Evolutionary conservation across 2,888 invertebrate genomes (phyloP).

Genomic region (Achlya flavicornis): DNA sequence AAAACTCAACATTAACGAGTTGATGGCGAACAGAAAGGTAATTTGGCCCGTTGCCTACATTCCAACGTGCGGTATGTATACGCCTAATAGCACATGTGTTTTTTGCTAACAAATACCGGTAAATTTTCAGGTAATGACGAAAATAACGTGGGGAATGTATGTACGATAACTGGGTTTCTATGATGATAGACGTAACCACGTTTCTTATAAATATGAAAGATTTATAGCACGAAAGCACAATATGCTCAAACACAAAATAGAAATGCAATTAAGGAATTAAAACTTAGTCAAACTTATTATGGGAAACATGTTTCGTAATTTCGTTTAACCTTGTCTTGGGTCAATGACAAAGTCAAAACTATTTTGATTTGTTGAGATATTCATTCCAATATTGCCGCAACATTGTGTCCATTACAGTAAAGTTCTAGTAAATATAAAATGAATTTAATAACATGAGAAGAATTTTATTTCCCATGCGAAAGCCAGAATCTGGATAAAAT

Average conservation of each 20-base stretch:
- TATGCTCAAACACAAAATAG: not conserved
- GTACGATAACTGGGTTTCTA: slow-evolving; percentile 20
- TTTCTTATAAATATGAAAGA: slow-evolving; percentile 7
- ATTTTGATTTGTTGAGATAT: not conserved
- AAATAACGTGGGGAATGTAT: slow-evolving; percentile 50
- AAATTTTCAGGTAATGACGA: slow-evolving; percentile 61
- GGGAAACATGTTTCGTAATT: not conserved
- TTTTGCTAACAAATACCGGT: slow-evolving; percentile 52
- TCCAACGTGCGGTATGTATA: slow-evolving; percentile 53
- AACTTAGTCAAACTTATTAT: not conserved
- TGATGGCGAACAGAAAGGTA: slow-evolving; percentile 55
- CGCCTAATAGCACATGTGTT: slow-evolving; percentile 58
- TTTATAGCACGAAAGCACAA: not conserved
- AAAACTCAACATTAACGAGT: slow-evolving; percentile 55
- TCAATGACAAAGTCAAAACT: not conserved
- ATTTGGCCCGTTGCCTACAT: slow-evolving; percentile 74
- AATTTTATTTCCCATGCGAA: slow-evolving; percentile 31
- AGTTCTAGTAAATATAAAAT: not conserved
- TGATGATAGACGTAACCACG: not conserved
- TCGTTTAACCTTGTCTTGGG: not conserved
- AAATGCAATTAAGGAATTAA: not conserved
- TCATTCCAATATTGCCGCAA: not conserved
- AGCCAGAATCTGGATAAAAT: slow-evolving; percentile 41
- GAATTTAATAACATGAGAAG: slow-evolving; percentile 15
- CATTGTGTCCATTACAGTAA: not conserved